Evolutionary conservation across 2,113 vertebrate genomes (phyloP), one percentile per base, ranked within the genome.

Genomic region (Brachypteracias leptosomus): DNA sequence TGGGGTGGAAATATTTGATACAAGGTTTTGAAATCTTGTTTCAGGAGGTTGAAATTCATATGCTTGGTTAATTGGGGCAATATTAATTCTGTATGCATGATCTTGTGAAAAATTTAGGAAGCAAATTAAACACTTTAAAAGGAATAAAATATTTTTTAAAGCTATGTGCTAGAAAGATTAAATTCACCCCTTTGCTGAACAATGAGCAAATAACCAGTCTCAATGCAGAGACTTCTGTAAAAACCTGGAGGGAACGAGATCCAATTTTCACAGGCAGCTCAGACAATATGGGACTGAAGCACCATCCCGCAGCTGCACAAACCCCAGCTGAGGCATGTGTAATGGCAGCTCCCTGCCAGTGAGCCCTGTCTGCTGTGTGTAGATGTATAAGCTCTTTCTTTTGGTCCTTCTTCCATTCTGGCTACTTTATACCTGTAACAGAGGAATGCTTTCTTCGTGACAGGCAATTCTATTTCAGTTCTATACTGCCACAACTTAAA

Each of bases 21-120:
- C 3, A 38, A 74, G 76, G 42, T 58, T 95, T 92, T 87, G 73
- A 95, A 70, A 92, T 51, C 77, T 71, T 92, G 20, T 73, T 83
- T 35, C 36, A 76, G 47, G 24, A 96, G 14, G 29, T 42, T 88
- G 10, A 72, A 85, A 57, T 85, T 76, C 40, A 66, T 70, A 87
- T 85, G 76, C 28, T 58, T 88, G 20, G 54, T 73, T 97, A 96
- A 96, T 92, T 91, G 88, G 11, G 72, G 4, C 6, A 72, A 36
- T 36, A 93, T 80, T 92, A 91, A 85, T 85, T 85, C 55, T n/a
- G 11, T 82, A 65, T 87, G 10, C 36, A 66, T 82, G 42, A 73
- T 63, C 42, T 55, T 85, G 38, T 90, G 62, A 96, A 97, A 95
- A 82, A 88, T 58, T 25, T 70, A 59, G 25, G n/a, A 57, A 85